phyloP scores from a whole-genome alignment of 2,888 invertebrate genomes.

The Campoplex nolae region DNA sequence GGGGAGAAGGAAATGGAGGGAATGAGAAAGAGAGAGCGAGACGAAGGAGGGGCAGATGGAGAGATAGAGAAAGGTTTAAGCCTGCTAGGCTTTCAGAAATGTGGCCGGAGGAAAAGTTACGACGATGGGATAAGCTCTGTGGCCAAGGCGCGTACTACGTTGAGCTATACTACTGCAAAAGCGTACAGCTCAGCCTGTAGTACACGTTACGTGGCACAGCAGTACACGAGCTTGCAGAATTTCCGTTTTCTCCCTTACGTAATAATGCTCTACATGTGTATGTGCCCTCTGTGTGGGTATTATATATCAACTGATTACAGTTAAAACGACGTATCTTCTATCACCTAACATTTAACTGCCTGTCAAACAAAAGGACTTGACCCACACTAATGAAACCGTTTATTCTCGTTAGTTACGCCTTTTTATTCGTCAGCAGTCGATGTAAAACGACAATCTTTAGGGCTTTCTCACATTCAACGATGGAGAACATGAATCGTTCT shows the following conservation, averaged over 20 bases:
- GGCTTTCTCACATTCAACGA: neutral
- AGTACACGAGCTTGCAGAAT: slow-evolving; percentile 42
- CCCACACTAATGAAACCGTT: neutral
- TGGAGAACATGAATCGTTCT: neutral
- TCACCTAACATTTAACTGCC: neutral
- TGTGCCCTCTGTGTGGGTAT: neutral
- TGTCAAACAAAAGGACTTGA: neutral
- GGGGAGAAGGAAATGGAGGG: neutral
- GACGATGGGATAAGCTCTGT: slow-evolving; percentile 66
- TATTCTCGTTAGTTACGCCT: neutral
- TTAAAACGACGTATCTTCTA: slow-evolving; percentile 10
- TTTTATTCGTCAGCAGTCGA: neutral
- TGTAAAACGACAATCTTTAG: neutral
- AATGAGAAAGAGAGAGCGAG: slow-evolving; percentile 1
- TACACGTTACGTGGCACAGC: slow-evolving; percentile 12
- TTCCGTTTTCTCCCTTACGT: slow-evolving; percentile 50
- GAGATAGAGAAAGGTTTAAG: slow-evolving; percentile 64
- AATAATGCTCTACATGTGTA: slow-evolving; percentile 31
- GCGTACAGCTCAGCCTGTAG: slow-evolving; percentile 32
- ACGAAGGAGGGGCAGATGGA: slow-evolving; percentile 37
- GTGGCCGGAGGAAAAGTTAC: slow-evolving; percentile 68
- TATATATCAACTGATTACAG: neutral
- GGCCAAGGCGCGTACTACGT: slow-evolving; percentile 55
- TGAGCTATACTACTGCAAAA: slow-evolving; percentile 59
- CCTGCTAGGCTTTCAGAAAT: slow-evolving; percentile 63